These are phyloP conservation scores for Atrina japonica DNA, from an alignment of 2,888 invertebrate species.

Conservation along the genomic window DNA sequence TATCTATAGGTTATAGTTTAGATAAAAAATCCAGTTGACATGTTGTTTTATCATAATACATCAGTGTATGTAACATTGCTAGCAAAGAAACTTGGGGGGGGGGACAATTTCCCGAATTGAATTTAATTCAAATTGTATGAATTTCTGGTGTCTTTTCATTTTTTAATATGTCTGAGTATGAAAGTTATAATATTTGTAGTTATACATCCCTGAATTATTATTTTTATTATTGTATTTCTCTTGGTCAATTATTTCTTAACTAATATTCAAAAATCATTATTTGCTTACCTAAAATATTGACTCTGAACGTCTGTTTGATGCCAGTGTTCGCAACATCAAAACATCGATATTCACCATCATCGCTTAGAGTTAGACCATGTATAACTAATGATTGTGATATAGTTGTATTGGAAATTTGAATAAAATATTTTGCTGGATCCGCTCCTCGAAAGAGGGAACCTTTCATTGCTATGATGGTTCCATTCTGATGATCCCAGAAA, in stretches of 20 bases:
- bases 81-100: no score
- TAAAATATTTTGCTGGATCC: slow-evolving; percentile 19
- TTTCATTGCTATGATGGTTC: slow-evolving; percentile 18
- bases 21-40: no score
- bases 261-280: neutral
- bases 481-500: slow-evolving; percentile 30
- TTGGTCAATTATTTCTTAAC: neutral
- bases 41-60: no score
- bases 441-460: slow-evolving; percentile 8
- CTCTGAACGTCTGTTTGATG: slow-evolving; percentile 25
- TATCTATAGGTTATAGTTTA: no score
- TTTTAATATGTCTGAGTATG: neutral
- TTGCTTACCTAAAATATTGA: slow-evolving; percentile 39
- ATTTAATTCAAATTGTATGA: neutral
- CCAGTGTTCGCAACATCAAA: slow-evolving; percentile 43
- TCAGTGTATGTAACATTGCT: no score
- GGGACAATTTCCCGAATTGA: no score
- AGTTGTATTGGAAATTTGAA: slow-evolving; percentile 11
- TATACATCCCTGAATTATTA: neutral
- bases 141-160: neutral
- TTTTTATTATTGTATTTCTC: neutral
- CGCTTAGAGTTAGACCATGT: slow-evolving; percentile 47
- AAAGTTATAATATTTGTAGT: no score
- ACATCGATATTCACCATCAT: slow-evolving; percentile 54
- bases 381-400: slow-evolving; percentile 49